phyloP scores from a whole-genome alignment of 2,888 invertebrate species.

The Belgica antarctica region DNA sequence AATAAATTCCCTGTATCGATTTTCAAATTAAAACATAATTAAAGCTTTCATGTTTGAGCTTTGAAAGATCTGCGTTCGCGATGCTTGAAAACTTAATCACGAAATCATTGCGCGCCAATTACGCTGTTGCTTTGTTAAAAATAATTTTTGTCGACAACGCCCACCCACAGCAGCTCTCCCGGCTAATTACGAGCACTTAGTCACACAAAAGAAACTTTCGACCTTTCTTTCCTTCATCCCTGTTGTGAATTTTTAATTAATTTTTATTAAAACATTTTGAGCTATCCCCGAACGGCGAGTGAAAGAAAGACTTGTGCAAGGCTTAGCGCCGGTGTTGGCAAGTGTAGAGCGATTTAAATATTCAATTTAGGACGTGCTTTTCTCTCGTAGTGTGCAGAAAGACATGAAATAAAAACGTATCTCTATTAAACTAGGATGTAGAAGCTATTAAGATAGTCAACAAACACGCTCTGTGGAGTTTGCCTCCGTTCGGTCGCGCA shows the following conservation, averaged over 20 bases:
- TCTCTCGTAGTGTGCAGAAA: too few species aligned
- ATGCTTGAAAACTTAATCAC: too few species aligned
- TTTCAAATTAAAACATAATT: neutral
- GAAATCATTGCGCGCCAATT: too few species aligned
- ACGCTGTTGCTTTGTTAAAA: neutral
- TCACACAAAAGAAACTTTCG: neutral
- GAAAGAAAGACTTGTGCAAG: neutral
- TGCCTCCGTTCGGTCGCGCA: too few species aligned
- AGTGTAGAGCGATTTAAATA: neutral
- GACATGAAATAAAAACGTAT: neutral
- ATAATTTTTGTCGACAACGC: neutral
- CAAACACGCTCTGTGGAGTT: too few species aligned
- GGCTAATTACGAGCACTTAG: neutral
- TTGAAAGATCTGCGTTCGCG: too few species aligned
- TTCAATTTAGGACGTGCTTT: neutral
- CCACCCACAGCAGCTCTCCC: neutral
- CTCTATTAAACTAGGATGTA: neutral
- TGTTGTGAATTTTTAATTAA: constrained; percentile 1
- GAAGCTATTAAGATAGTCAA: constrained; percentile 4
- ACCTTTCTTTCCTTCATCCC: too few species aligned
- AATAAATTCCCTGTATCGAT: constrained; percentile 3
- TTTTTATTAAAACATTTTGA: neutral
- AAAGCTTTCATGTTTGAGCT: too few species aligned
- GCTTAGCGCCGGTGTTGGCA: neutral
- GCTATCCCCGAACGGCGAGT: too few species aligned